Conservation (phyloP, 2,113 vertebrate genomes). For the Peromyscus leucopus region DNA sequence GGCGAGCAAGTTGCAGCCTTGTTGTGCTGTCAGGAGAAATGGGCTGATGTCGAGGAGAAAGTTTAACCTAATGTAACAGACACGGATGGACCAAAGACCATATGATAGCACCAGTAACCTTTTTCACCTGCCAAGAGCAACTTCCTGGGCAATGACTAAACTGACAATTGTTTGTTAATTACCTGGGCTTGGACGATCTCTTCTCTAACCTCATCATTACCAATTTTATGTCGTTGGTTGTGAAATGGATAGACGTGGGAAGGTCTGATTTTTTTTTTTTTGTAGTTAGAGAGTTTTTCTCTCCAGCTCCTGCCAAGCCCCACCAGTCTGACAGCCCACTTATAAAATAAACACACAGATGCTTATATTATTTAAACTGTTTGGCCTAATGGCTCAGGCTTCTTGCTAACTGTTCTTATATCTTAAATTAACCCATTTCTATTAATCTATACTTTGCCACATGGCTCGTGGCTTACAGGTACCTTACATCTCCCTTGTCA, state of each 20-base stretch:
- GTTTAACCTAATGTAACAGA: background rate
- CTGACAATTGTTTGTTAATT: background rate
- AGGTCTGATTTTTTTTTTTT: constrained; percentile 2
- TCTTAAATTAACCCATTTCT: too few species aligned
- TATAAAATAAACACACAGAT: too few species aligned
- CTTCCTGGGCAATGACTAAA: background rate
- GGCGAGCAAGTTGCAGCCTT: constrained; percentile 8
- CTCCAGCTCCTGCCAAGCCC: too few species aligned
- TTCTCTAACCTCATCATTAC: background rate
- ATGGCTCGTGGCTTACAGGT: too few species aligned
- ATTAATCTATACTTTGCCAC: too few species aligned
- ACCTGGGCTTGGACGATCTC: background rate
- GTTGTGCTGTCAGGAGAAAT: constrained; percentile 2
- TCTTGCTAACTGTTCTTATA: too few species aligned
- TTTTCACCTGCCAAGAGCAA: background rate
- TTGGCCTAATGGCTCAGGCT: too few species aligned
- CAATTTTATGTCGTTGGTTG: background rate
- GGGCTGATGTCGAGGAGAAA: background rate
- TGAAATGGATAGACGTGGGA: background rate
- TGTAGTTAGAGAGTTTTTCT: too few species aligned
- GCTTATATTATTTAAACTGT: too few species aligned
- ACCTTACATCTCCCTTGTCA: too few species aligned
- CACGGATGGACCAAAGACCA: constrained; percentile 21
- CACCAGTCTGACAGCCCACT: too few species aligned
- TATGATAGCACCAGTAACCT: background rate